These are phyloP conservation scores for Anhinga rufa DNA, from an alignment of 2,113 vertebrate genomes.

Conservation along the genomic window DNA sequence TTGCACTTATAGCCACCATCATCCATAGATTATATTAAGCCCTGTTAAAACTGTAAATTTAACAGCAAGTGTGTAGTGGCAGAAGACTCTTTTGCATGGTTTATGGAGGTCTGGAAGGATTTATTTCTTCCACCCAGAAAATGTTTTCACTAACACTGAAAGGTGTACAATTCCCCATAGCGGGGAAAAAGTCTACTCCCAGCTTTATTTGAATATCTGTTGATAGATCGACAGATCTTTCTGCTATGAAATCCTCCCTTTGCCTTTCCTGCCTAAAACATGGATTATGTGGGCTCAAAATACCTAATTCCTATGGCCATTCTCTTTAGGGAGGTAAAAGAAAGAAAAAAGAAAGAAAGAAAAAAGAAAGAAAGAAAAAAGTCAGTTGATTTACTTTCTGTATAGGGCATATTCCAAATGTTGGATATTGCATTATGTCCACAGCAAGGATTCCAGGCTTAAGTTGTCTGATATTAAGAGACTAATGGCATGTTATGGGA, in stretches of 20 bases:
- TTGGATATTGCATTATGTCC: background rate
- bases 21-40: constrained; percentile 33
- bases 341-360: no score
- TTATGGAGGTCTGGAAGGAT: constrained; percentile 59
- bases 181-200: constrained; percentile 5
- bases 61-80: background rate
- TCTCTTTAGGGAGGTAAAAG: background rate
- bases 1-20: background rate
- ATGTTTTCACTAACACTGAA: constrained; percentile 7
- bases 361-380: background rate
- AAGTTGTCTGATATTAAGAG: constrained; percentile 31
- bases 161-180: constrained; percentile 55
- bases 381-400: background rate
- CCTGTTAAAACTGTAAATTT: constrained; percentile 62
- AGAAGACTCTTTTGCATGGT: constrained; percentile 56
- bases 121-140: constrained; percentile 48
- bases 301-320: background rate
- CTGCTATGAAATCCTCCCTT: background rate
- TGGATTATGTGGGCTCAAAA: background rate
- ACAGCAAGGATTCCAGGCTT: constrained; percentile 7
- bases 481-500: constrained; percentile 29
- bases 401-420: background rate
- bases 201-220: constrained; percentile 59
- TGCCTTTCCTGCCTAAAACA: background rate
- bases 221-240: constrained; percentile 44